Percentiles rank a stretch among this genome's conserved stretches.
Conservation (phyloP, 2,797 vertebrate genomes). For the Sebastes taczanowskii region DNA sequence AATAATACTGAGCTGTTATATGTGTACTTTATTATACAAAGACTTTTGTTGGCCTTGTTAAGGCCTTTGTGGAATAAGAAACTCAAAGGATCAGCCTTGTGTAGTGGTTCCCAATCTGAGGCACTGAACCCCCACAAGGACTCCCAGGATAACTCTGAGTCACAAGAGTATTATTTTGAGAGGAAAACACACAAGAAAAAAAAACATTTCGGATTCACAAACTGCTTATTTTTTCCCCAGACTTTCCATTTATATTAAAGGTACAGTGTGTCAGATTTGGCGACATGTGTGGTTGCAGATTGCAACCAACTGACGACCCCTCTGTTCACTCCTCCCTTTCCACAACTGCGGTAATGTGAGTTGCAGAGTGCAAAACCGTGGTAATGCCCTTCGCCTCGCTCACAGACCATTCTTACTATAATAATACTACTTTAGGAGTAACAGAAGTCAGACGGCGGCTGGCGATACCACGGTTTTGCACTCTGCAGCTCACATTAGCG, state of each 20-base stretch:
- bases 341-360: too few relatives aligned
- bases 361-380: too few relatives aligned
- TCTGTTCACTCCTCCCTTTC: too few relatives aligned
- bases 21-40: neutral
- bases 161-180: neutral
- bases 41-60: neutral
- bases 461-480: too few relatives aligned
- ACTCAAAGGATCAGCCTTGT: constrained; percentile 14
- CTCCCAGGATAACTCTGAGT: neutral
- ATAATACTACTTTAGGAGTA: too few relatives aligned
- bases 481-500: too few relatives aligned
- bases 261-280: too few relatives aligned
- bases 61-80: constrained; percentile 12
- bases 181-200: neutral
- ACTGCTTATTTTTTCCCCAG: too few relatives aligned
- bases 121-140: neutral
- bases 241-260: too few relatives aligned
- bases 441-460: too few relatives aligned
- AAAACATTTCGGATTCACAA: neutral
- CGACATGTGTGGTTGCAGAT: too few relatives aligned
- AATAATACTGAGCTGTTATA: neutral
- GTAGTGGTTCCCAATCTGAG: neutral
- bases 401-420: fast-evolving
- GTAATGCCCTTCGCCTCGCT: fast-evolving
- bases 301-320: too few relatives aligned